These are phyloP conservation scores for Anthrax anthrax DNA, from an alignment of 2,888 invertebrate genomes.

Conservation along the genomic window DNA sequence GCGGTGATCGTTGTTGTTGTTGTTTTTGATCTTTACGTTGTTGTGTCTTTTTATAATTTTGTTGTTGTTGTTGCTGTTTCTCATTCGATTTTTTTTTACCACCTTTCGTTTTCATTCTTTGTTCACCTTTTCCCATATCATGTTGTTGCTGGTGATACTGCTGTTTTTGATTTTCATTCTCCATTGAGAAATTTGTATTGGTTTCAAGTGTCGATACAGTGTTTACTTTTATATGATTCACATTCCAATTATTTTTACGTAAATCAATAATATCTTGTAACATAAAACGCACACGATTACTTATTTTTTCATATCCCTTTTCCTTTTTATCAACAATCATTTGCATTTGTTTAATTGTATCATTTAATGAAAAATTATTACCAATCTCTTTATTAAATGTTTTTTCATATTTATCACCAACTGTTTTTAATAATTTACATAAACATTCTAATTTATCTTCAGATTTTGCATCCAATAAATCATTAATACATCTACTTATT, in stretches of 20 bases:
- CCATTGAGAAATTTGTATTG: neutral
- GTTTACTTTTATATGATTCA: conserved; percentile 66
- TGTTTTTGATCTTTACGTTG: conserved; percentile 16
- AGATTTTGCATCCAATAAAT: conserved; percentile 54
- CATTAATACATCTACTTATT: conserved; percentile 66
- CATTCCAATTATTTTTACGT: conserved; percentile 62
- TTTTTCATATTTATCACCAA: conserved; percentile 62
- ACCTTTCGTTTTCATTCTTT: too few species aligned
- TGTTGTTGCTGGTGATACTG: too few species aligned
- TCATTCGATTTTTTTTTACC: too few species aligned
- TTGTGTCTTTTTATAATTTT: too few species aligned
- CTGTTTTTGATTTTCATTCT: neutral
- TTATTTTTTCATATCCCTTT: conserved; percentile 27
- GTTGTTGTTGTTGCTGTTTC: too few species aligned
- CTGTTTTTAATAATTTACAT: conserved; percentile 75
- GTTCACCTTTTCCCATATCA: too few species aligned
- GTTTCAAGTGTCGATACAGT: neutral
- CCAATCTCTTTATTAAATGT: conserved; percentile 21
- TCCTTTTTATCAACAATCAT: conserved; percentile 46
- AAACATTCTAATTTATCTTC: conserved; percentile 82
- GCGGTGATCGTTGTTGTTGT: conserved; percentile 16
- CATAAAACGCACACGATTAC: conserved; percentile 42
- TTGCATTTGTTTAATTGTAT: conserved; percentile 52
- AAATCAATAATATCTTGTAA: conserved; percentile 78
- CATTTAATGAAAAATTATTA: conserved; percentile 32